Evolutionary conservation across 1,140 invertebrate species (phyloP), one percentile per base, ranked within the genome.

Genomic region (Tetranychus urticae): DNA sequence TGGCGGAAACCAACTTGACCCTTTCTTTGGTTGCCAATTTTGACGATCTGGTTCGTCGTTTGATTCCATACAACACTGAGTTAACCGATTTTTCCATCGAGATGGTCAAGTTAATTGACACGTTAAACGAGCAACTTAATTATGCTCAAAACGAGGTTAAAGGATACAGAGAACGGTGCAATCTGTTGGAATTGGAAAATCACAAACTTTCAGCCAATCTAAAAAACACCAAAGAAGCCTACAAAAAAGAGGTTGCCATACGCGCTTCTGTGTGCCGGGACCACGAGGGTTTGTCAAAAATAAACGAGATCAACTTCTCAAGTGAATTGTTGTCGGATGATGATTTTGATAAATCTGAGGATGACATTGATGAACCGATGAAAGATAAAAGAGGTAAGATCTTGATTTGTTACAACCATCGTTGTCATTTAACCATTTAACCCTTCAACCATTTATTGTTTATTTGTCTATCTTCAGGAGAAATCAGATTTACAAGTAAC

Each of bases 291-390:
- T 52, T 52, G n/a, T 8, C 7, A 52, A 52, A 23, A 52, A 36
- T 56, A 6, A 34, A 56, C 13, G 34, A 56, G 14, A 23, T 56
- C 10, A 39, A 56, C 33, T 34, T n/a, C 58, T 64, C 64, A 59
- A 62, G 42, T 66, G 65, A 33, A 63, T 63, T 48, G 58, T 59
- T 42, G 67, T 62, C n/a, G 64, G 61, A 56, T 36, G 13, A 37
- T 12, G 55, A 56, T 12, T 56, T 31, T 39, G 55, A 56, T 36
- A 56, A 56, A 36, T 37, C 55, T 3, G 55, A 56, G 8, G 55
- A 56, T n/a, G 55, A 52, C 14, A 8, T 52, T 6, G 48, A 23
- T 52, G 48, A 33, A n/a, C 14, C 48, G 6, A 14, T 14, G 5
- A 33, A 23, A 6, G 14, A 33, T 6, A 6, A 52, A 23, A 33